Conservation (phyloP, 2,797 vertebrate genomes). For the Lemur catta region DNA sequence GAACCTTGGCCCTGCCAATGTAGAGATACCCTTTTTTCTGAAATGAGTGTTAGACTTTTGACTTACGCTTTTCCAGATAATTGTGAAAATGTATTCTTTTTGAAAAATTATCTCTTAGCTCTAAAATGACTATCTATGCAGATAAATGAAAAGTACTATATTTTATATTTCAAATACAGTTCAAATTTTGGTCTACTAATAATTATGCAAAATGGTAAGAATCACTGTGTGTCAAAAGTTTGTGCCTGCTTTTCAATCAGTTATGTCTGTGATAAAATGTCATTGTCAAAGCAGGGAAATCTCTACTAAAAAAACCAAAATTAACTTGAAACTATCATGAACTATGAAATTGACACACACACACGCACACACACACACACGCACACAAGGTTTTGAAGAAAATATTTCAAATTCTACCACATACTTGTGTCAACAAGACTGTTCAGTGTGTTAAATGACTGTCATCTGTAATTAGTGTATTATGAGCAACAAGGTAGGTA, state of each 20-base stretch:
- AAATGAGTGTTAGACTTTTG: neutral
- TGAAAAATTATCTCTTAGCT: neutral
- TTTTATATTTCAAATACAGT: neutral
- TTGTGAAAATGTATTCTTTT: neutral
- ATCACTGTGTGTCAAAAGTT: neutral
- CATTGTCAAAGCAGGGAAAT: neutral
- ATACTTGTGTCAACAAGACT: neutral
- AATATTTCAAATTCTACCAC: constrained; percentile 47
- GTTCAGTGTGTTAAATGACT: neutral
- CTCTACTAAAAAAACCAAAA: neutral
- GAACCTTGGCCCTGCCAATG: neutral
- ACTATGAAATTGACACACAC: neutral
- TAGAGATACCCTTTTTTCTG: neutral
- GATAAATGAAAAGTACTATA: neutral
- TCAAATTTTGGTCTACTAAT: neutral
- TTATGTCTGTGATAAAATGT: neutral
- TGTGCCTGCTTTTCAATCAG: neutral
- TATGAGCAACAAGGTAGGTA: constrained; percentile 3
- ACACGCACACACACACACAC: neutral
- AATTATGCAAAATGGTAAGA: neutral
- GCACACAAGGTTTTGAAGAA: neutral
- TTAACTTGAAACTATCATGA: neutral
- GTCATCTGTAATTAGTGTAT: constrained; percentile 24
- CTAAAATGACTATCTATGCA: neutral
- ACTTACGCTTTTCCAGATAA: neutral